These are phyloP conservation scores for Gerris lacustris DNA, from an alignment of 2,888 invertebrate species.

Conservation along the genomic window DNA sequence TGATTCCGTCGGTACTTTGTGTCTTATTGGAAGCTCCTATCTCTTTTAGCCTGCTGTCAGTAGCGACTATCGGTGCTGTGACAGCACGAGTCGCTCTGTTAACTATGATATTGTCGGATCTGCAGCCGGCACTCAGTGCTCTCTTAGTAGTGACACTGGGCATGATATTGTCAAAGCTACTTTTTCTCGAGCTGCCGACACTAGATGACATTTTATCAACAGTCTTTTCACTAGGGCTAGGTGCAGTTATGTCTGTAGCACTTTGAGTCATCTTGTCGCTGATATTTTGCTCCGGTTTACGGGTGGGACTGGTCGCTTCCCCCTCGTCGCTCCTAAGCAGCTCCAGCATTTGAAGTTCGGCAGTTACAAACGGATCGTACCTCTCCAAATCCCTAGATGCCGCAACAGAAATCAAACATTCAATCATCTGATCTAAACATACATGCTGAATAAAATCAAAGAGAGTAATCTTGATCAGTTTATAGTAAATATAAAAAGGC, in stretches of 20 bases:
- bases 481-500: too few species aligned
- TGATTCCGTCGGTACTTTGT: not conserved
- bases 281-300: slow-evolving; percentile 8
- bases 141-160: not conserved
- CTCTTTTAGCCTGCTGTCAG: not conserved
- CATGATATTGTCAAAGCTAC: too few species aligned
- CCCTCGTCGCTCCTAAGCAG: slow-evolving; percentile 45
- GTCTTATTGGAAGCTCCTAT: not conserved
- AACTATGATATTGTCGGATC: not conserved
- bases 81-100: not conserved
- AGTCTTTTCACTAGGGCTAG: not conserved
- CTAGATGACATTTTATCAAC: not conserved
- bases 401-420: too few species aligned
- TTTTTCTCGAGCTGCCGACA: not conserved
- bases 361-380: slow-evolving; percentile 67
- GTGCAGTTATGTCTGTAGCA: not conserved
- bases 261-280: too few species aligned
- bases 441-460: too few species aligned
- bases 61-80: not conserved
- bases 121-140: not conserved
- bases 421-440: too few species aligned
- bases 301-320: slow-evolving; percentile 28
- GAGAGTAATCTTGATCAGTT: too few species aligned
- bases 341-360: slow-evolving; percentile 70
- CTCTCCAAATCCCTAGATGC: slow-evolving; percentile 35